A percentile compares a stretch with the other conserved stretches of the same genome.
phyloP scores from a whole-genome alignment of 2,113 vertebrate species.

The Hylia prasina region DNA sequence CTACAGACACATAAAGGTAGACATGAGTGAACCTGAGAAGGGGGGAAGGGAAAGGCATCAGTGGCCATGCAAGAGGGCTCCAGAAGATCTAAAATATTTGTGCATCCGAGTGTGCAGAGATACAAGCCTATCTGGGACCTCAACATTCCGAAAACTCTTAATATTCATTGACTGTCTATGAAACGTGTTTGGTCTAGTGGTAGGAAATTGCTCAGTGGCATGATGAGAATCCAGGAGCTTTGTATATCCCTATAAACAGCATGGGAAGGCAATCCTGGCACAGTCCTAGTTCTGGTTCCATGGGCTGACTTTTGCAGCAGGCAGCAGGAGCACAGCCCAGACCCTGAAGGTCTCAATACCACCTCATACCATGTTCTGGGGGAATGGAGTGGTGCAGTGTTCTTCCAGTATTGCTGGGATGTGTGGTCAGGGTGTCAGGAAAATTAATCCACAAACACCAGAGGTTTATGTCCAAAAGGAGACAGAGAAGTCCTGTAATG shows the following conservation, averaged over 20 bases:
- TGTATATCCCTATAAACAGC: not conserved
- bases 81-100: rapidly evolving
- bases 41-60: not conserved
- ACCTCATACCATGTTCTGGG: not conserved
- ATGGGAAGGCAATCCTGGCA: not conserved
- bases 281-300: not conserved
- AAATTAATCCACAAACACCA: not conserved
- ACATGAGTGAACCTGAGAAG: too few species aligned
- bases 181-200: not conserved
- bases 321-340: not conserved
- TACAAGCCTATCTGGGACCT: not conserved
- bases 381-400: not conserved
- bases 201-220: not conserved
- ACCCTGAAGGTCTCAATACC: not conserved
- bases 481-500: not conserved
- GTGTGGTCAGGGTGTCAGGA: not conserved
- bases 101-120: not conserved
- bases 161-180: not conserved
- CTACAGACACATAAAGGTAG: rapidly evolving
- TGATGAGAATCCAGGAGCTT: not conserved
- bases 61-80: not conserved
- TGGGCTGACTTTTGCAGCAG: not conserved
- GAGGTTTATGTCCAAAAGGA: not conserved
- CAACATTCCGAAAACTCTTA: rapidly evolving
- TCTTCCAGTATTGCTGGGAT: not conserved